Percentiles rank a stretch among this genome's conserved stretches.
phyloP scores from a whole-genome alignment of 2,888 invertebrate species.

The Caenorhabditis sinica region DNA sequence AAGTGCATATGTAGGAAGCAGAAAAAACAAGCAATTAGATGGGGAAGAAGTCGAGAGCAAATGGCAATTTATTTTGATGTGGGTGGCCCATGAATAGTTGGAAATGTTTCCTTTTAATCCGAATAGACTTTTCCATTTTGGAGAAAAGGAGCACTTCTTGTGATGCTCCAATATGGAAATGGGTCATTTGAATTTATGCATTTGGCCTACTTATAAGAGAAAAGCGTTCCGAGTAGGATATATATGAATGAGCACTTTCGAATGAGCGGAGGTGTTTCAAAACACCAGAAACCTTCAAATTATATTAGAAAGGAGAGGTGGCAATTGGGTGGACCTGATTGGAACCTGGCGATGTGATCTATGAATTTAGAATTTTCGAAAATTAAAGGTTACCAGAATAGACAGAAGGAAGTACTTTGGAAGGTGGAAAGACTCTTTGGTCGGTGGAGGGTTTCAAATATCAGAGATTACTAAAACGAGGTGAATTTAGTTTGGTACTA shows the following conservation, averaged over 20 bases:
- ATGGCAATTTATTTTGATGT: constrained; percentile 46
- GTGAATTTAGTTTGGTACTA: too few species aligned
- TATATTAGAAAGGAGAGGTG: constrained; percentile 22
- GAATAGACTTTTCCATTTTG: not conserved
- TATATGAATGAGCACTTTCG: not conserved
- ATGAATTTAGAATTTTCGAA: not conserved
- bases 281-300: constrained; percentile 11
- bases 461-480: too few species aligned
- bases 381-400: not conserved
- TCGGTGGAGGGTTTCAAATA: too few species aligned
- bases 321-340: not conserved
- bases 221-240: not conserved
- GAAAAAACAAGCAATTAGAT: constrained; percentile 44
- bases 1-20: too few species aligned
- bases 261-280: constrained; percentile 7
- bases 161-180: constrained; percentile 11
- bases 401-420: too few species aligned
- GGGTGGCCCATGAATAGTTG: constrained; percentile 15
- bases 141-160: not conserved
- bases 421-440: too few species aligned
- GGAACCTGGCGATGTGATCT: constrained; percentile 19
- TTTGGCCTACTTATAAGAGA: not conserved
- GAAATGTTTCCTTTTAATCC: constrained; percentile 27
- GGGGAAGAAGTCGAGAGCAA: constrained; percentile 20
- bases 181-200: constrained; percentile 23